Percentiles rank a stretch among this genome's conserved stretches.
phyloP scores from a whole-genome alignment of 2,113 vertebrate species.

The Leiothrix lutea region DNA sequence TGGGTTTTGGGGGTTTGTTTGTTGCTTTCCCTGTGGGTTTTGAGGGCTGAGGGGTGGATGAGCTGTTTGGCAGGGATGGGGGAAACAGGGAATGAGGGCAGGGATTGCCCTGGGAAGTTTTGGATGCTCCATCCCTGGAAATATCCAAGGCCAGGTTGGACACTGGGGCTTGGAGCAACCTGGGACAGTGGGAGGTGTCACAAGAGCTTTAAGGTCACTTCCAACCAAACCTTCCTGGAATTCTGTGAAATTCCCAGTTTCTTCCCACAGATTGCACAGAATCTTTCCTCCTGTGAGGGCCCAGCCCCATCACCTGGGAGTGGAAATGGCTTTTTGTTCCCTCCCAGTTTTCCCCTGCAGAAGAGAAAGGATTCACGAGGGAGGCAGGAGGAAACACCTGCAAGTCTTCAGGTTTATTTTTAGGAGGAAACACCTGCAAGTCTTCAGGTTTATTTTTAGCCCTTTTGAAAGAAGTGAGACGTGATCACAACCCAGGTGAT shows the following conservation, averaged over 20 bases:
- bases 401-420: neutral
- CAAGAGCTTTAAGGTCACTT: accelerated
- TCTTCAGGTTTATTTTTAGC: neutral
- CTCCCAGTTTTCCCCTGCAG: neutral
- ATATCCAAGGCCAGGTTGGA: neutral
- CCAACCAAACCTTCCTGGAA: neutral
- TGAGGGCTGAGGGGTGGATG: neutral
- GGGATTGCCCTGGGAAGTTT: neutral
- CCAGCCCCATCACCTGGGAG: neutral
- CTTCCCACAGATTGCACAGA: too few species aligned
- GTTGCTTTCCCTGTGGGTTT: neutral
- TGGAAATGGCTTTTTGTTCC: neutral
- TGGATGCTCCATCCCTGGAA: neutral
- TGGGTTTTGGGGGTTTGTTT: neutral
- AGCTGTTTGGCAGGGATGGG: neutral
- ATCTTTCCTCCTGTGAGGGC: neutral
- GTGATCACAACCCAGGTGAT: accelerated
- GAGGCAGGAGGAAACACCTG: neutral
- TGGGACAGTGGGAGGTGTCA: neutral
- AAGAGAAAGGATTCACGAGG: neutral
- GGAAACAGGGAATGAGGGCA: neutral
- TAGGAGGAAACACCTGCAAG: neutral
- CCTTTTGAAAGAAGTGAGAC: neutral
- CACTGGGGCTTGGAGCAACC: accelerated
- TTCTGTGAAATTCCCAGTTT: neutral